Evolutionary conservation across 2,888 invertebrate species (phyloP).

Genomic region (Platypus cylindrus): DNA sequence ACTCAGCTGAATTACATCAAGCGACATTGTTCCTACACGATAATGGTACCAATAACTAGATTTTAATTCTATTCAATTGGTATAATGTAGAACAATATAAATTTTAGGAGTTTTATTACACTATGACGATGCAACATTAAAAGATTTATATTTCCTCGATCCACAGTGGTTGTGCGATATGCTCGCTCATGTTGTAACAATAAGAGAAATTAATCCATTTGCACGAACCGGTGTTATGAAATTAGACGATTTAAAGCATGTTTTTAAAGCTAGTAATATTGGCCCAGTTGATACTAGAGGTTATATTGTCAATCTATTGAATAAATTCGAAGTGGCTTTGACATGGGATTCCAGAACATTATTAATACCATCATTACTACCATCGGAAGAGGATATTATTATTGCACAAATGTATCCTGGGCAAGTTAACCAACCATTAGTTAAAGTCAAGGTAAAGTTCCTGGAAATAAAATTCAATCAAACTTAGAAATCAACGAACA

Average conservation of each 20-base stretch:
- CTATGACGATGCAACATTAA: slow-evolving; percentile 86
- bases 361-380: slow-evolving; percentile 84
- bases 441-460: slow-evolving; percentile 35
- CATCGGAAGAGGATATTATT: slow-evolving; percentile 58
- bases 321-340: slow-evolving; percentile 94
- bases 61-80: too few relatives aligned
- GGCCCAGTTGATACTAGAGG: slow-evolving; percentile 57
- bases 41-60: slow-evolving; percentile 50
- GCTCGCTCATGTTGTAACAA: slow-evolving; percentile 91
- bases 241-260: slow-evolving; percentile 78
- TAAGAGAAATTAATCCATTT: slow-evolving; percentile 94
- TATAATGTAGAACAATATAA: too few relatives aligned
- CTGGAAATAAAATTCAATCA: too few relatives aligned
- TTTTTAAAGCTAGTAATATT: slow-evolving; percentile 79
- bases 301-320: slow-evolving; percentile 80
- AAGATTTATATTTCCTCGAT: slow-evolving; percentile 91
- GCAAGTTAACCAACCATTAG: slow-evolving; percentile 30
- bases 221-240: slow-evolving; percentile 88
- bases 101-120: slow-evolving; percentile 72
- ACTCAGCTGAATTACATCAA: slow-evolving; percentile 81
- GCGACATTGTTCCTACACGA: slow-evolving; percentile 96
- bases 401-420: slow-evolving; percentile 34
- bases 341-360: slow-evolving; percentile 89
- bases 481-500: too few relatives aligned
- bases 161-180: slow-evolving; percentile 99